Evolutionary conservation across 1,140 invertebrate genomes (phyloP), one percentile per base, ranked within the genome.

Genomic region (Megathymus violae): DNA sequence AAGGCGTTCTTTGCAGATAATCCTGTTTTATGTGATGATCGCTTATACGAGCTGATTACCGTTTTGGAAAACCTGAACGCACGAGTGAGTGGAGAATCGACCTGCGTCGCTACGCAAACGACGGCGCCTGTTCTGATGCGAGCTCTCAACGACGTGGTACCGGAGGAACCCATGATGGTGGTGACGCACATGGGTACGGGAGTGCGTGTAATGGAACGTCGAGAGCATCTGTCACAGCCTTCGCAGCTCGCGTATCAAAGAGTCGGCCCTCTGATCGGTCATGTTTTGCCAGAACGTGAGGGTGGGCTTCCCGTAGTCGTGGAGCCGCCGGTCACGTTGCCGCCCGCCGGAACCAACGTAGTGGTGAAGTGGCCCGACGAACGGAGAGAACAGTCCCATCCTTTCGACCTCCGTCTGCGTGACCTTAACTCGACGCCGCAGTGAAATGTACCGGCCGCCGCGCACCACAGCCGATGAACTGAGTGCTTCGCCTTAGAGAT

Each of bases 11-110:
- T 92, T 92, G 0, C 91, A 96, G 95, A 95, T 83, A 96, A 96
- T 88, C 95, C 95, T 43, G 94, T 96, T 51, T 78, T 96, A 63
- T 96, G 95, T 78, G 94, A 95, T 72, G 93, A 94, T 17, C 92
- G 92, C 7, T 78, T 95, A 22, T 93, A 93, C 44, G 94, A 96
- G 82, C 85, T 96, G 51, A 93, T 93, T 36, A 93, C 93, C 0
- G 87, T 93, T 43, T 92, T 96, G 85, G 93, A 94, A 74, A 93
- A 92, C 10, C 93, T 95, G 75, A 94, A 95, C 69, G 94, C 95
- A 0, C 93, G 94, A 50, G 92, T 96, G 13, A 93, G 93, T 19
- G 95, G 94, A 47, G 88, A 91, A n/a, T 92, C 93, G 3, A 78
- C 89, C 3, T 92, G 91, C 47, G 90, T 92, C 50, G 88, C 93